Evolutionary conservation across 2,113 vertebrate species (phyloP).

Genomic region (Setophaga petechia): DNA sequence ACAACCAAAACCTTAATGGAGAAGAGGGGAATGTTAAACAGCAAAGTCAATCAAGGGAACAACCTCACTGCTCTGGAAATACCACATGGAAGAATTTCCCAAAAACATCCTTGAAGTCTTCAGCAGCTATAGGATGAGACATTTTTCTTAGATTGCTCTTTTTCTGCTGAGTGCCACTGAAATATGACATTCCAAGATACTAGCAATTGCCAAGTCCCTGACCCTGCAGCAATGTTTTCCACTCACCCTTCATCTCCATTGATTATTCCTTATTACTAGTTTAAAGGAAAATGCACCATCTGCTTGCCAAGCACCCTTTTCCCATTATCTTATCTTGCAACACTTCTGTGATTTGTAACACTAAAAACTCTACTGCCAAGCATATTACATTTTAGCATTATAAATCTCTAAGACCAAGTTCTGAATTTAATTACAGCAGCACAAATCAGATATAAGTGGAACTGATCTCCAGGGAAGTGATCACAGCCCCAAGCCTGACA

Average conservation of each 20-base stretch:
- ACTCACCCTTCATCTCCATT: neutral
- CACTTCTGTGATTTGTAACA: neutral
- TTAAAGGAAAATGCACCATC: neutral
- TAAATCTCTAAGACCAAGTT: neutral
- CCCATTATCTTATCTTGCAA: neutral
- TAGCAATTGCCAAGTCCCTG: neutral
- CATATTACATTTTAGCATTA: neutral
- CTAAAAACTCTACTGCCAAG: neutral
- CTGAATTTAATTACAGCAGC: neutral
- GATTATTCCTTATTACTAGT: neutral
- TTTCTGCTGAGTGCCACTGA: neutral
- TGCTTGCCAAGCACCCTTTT: neutral
- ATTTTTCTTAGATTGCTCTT: constrained; percentile 32
- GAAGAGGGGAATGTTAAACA: neutral
- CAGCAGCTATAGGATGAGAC: neutral
- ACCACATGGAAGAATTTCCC: neutral
- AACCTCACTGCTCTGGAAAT: neutral
- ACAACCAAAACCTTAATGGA: constrained; percentile 79
- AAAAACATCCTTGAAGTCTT: neutral
- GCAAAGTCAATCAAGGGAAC: neutral
- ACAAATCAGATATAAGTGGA: neutral
- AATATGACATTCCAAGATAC: neutral
- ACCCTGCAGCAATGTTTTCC: neutral
- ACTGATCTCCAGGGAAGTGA: neutral
- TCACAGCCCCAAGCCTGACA: neutral